These are phyloP conservation scores for Megaustenia siamemsis DNA, from an alignment of 2,888 invertebrate species.

Conservation along the genomic window DNA sequence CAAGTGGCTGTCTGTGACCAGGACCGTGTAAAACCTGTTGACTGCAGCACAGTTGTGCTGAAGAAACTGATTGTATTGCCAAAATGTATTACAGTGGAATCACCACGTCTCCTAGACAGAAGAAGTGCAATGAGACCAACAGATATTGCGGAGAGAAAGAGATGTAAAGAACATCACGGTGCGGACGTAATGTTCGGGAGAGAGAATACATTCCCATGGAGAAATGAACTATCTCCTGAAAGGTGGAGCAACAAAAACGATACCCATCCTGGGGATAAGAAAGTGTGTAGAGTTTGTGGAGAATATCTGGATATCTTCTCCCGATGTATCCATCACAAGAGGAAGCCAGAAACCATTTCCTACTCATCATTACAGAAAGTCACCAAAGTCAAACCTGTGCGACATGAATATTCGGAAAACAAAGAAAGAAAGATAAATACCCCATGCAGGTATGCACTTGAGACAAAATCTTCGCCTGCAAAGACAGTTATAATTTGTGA, in stretches of 20 bases:
- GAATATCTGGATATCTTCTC: neutral
- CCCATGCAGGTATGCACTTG: neutral
- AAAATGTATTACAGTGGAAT: neutral
- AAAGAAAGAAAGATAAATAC: neutral
- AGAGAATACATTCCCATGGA: neutral
- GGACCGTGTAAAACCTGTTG: neutral
- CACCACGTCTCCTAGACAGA: too few relatives aligned
- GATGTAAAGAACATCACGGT: too few relatives aligned
- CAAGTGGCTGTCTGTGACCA: neutral
- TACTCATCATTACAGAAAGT: neutral
- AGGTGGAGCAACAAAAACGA: neutral
- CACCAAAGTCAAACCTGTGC: neutral
- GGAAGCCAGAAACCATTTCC: neutral
- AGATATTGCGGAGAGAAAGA: too few relatives aligned
- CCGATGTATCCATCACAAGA: neutral
- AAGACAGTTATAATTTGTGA: neutral
- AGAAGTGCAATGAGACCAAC: too few relatives aligned
- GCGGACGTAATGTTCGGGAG: too few relatives aligned
- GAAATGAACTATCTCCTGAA: neutral
- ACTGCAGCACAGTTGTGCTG: slow-evolving; percentile 12
- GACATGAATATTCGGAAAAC: neutral
- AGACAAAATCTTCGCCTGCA: neutral
- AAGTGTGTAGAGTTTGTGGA: too few relatives aligned
- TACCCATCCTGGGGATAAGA: neutral
- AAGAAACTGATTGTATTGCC: neutral